Evolutionary conservation across 2,113 vertebrate species (phyloP), one percentile per base, ranked within the genome.

Genomic region (Chinchilla lanigera): DNA sequence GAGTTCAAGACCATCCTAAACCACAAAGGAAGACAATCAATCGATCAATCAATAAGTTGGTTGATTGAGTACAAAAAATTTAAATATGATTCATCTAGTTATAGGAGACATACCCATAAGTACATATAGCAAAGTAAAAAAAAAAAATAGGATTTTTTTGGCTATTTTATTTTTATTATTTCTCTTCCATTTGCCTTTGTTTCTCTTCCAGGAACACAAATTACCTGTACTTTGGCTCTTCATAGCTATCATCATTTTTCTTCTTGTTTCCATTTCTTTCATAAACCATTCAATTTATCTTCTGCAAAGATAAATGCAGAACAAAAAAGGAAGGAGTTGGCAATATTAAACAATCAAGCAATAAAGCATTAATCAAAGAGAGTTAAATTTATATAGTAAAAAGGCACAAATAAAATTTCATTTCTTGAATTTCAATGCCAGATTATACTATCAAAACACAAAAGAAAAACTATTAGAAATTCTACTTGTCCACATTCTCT

Each of bases 391-490:
- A 54, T 94, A 41, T 93, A 86, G 30, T 41, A 73, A 65, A 82
- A 90, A 38, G 65, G 4, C 58, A 90, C n/a, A 93, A 90, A 75
- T 83, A 78, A 82, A 87, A 91, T 78, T 54, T 95, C 83, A 90
- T 77, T 93, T 87, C 24, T 87, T 93, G 56, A 82, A 44, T 6
- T 87, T 89, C 87, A 90, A 61, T 77, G 35, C 47, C 73, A 93
- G 61, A 86, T n/a, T 60, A 84, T 65, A 71, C 30, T 22, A 71
- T 71, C 35, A 38, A 71, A 71, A 17, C 22, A 71, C 56, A 80
- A 52, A 90, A 44, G 77, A 86, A 96, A 93, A 93, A 33, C 22
- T 77, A 93, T 61, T 95, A 63, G 33, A 95, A 92, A 97, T 93
- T 94, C 5, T 81, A 50, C 80, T 89, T 89, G 41, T 54, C 82